Percentiles rank a stretch among this genome's conserved stretches.
Evolutionary conservation across 2,797 vertebrate genomes (phyloP).

Genomic region (Lagocephalus sceleratus): DNA sequence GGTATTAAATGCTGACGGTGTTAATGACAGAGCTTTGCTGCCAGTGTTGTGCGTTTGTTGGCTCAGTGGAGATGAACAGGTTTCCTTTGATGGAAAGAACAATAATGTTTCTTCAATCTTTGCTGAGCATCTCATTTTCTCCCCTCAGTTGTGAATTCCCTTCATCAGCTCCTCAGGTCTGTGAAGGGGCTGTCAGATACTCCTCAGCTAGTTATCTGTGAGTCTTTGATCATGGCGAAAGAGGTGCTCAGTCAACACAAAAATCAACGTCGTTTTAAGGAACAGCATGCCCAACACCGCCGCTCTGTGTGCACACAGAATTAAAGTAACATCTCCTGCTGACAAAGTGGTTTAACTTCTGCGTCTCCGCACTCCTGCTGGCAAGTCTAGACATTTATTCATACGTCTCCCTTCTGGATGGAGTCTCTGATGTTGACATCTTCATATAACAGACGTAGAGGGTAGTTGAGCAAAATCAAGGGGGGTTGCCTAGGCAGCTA

Average conservation of each 20-base stretch:
- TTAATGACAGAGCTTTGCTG: constrained; percentile 20
- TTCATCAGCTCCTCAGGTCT: constrained; percentile 10
- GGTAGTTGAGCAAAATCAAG: neutral
- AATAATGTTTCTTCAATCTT: constrained; percentile 18
- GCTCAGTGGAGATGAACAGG: constrained; percentile 5
- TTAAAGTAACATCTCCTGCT: constrained; percentile 25
- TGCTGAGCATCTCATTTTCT: constrained; percentile 13
- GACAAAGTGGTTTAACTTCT: constrained; percentile 32
- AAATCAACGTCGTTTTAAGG: constrained; percentile 27
- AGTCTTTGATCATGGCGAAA: constrained; percentile 40
- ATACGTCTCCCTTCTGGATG: constrained; percentile 21
- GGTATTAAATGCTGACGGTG: constrained; percentile 63
- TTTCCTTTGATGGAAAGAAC: constrained; percentile 15
- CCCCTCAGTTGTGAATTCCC: constrained; percentile 12
- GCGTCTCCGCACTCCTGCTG: constrained; percentile 23
- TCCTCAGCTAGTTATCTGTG: constrained; percentile 15
- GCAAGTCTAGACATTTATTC: constrained; percentile 43
- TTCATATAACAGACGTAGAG: neutral
- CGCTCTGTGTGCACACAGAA: neutral
- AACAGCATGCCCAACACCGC: constrained; percentile 21
- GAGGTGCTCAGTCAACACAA: constrained; percentile 39
- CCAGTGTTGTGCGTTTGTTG: constrained; percentile 9
- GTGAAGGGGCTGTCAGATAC: constrained; percentile 18
- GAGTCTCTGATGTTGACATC: constrained; percentile 26
- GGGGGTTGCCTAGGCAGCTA: neutral